Percentiles rank a stretch among this genome's conserved stretches.
These are phyloP conservation scores for Cheilosia soror DNA, from an alignment of 2,888 invertebrate genomes.

Conservation along the genomic window DNA sequence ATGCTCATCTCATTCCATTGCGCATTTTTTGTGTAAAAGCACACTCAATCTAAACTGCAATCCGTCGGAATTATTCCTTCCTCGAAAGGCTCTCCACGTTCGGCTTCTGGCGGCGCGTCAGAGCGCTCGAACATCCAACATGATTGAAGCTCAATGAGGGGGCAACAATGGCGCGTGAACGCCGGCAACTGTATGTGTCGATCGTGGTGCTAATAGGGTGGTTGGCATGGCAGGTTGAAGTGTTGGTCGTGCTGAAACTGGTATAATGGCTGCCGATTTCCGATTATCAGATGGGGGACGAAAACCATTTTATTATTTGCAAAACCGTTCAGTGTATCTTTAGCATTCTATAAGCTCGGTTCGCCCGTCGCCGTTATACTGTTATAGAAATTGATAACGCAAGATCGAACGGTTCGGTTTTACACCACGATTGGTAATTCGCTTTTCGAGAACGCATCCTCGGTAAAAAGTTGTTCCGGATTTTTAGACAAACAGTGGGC, in stretches of 20 bases:
- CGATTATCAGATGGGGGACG: constrained; percentile 69
- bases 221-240: constrained; percentile 61
- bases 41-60: not conserved
- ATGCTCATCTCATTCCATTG: not conserved
- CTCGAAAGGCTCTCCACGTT: no score
- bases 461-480: not conserved
- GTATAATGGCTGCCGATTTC: constrained; percentile 69
- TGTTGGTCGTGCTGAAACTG: constrained; percentile 63
- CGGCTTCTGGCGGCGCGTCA: not conserved
- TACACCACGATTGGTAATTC: constrained; percentile 13
- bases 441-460: constrained; percentile 4
- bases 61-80: not conserved
- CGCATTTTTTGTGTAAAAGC: not conserved
- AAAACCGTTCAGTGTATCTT: constrained; percentile 69
- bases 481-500: not conserved
- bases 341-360: constrained; percentile 65
- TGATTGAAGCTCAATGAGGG: constrained; percentile 28
- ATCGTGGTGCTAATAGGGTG: constrained; percentile 64
- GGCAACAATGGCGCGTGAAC: not conserved
- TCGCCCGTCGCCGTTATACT: constrained; percentile 18
- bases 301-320: constrained; percentile 57
- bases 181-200: constrained; percentile 28
- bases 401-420: constrained; percentile 27
- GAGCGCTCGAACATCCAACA: constrained; percentile 45
- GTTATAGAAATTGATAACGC: constrained; percentile 2